Base-by-base conservation (phyloP, 2,888 invertebrate species). In the Amblyjoppa fuscipennis region DNA sequence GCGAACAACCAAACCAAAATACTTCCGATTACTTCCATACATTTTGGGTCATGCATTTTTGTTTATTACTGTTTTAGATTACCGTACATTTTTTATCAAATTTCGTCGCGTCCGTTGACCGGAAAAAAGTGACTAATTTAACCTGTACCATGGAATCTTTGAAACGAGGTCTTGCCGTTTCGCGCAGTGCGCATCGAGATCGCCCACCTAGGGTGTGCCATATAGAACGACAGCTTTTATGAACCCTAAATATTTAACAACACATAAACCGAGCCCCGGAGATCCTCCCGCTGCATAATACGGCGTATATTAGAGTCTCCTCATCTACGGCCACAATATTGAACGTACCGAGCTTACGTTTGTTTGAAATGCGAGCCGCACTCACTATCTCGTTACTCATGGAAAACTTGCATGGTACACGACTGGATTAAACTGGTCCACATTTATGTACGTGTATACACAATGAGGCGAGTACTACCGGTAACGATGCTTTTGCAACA, bases 191-290 rank as follows among this genome's bases (percentile, higher is more conserved):
- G 20, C 56, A 20, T 16, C 49, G 31, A 16, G 20, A 0, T 16
- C n/a, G 20, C 25, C 49, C 45, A 45, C 13, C 11, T n/a, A 28
- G 51, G 13, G 61, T 3, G 16, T 28, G n/a, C 28, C n/a, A 28
- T 34, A 28, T 28, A 34, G 16, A 64, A 79, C 49, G 79, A 71
- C 51, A 28, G 79, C 64, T 79, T 79, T 79, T 79, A 71, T 71
- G 64, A 79, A 61, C 79, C 70, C 79, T 73, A 79, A 79, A 71
- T 71, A 64, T 71, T 79, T 79, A 71, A 79, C 71, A 79, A 79
- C 51, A 53, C 53, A 34, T 51, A 77, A 64, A 79, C 64, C 64
- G 34, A 31, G 49, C 20, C 25, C 34, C 31, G 31, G 69, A 45
- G 20, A 69, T 45, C 41, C 59, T 61, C 34, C 61, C 69, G 31